Percentiles rank a stretch among this genome's conserved stretches.
phyloP scores from a whole-genome alignment of 2,113 vertebrate species.

The Apteryx mantelli region DNA sequence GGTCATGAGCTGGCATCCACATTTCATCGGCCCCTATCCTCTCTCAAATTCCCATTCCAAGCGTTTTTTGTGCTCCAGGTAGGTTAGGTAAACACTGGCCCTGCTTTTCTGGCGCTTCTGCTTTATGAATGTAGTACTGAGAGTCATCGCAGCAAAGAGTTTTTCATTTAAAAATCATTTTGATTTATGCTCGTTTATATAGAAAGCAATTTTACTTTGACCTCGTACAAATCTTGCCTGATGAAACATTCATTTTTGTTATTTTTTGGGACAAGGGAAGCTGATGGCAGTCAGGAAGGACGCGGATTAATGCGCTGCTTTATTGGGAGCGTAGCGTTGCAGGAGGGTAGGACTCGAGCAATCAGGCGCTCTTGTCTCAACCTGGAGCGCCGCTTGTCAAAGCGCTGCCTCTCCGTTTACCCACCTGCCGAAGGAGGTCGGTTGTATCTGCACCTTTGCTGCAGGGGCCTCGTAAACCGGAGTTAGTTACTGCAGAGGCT shows the following conservation, averaged over 20 bases:
- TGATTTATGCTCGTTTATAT: not conserved
- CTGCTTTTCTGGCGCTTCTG: not conserved
- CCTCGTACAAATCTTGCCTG: not conserved
- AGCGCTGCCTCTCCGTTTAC: accelerated
- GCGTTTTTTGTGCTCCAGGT: not conserved
- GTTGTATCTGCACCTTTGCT: accelerated
- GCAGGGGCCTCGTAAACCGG: not conserved
- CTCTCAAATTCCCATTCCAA: not conserved
- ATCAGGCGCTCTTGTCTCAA: not conserved
- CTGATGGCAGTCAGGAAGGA: accelerated
- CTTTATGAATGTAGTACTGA: accelerated
- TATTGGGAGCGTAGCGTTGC: not conserved
- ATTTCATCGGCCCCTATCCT: not conserved
- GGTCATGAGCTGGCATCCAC: not conserved
- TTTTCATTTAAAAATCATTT: not conserved
- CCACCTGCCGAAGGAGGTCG: accelerated
- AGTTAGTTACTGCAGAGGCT: no score
- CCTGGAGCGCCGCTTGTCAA: not conserved
- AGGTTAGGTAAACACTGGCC: not conserved
- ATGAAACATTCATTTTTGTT: no score
- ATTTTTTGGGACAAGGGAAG: not conserved
- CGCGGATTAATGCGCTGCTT: accelerated
- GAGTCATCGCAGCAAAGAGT: not conserved
- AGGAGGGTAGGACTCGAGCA: not conserved
- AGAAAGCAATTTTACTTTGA: not conserved